A percentile compares a stretch with the other conserved stretches of the same genome.
Evolutionary conservation across 2,113 vertebrate species (phyloP).

Genomic region (Phyllopteryx taeniolatus): DNA sequence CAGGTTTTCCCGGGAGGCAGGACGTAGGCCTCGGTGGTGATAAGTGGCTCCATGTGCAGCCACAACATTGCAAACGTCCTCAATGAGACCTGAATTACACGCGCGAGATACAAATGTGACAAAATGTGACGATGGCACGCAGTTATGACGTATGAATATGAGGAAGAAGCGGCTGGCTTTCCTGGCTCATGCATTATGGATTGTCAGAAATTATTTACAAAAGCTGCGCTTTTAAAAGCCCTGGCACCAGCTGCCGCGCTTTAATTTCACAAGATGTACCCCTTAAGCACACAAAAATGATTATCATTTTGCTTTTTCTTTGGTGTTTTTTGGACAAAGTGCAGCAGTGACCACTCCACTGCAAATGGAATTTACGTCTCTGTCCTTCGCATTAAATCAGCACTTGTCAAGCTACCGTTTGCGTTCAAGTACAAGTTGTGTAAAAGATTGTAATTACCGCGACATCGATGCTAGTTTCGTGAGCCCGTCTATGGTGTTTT

Average conservation of each 20-base stretch:
- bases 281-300: background rate
- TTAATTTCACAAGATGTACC: constrained; percentile 16
- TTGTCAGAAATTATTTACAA: constrained; percentile 70
- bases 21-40: constrained; percentile 11
- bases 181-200: constrained; percentile 60
- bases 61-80: constrained; percentile 47
- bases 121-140: background rate
- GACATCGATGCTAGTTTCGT: too few relatives aligned
- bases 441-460: too few relatives aligned
- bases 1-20: constrained; percentile 10
- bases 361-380: background rate
- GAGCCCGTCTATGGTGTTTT: too few relatives aligned
- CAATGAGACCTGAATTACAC: background rate
- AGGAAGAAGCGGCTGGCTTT: background rate
- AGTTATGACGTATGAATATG: background rate
- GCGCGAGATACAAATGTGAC: background rate
- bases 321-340: too few relatives aligned
- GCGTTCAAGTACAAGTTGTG: too few relatives aligned
- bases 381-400: too few relatives aligned
- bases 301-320: background rate
- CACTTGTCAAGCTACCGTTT: too few relatives aligned
- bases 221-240: constrained; percentile 65
- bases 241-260: constrained; percentile 34
- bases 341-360: background rate
- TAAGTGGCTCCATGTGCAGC: constrained; percentile 28